phyloP scores from a whole-genome alignment of 2,888 invertebrate species.

The Priocnemis perturbator region DNA sequence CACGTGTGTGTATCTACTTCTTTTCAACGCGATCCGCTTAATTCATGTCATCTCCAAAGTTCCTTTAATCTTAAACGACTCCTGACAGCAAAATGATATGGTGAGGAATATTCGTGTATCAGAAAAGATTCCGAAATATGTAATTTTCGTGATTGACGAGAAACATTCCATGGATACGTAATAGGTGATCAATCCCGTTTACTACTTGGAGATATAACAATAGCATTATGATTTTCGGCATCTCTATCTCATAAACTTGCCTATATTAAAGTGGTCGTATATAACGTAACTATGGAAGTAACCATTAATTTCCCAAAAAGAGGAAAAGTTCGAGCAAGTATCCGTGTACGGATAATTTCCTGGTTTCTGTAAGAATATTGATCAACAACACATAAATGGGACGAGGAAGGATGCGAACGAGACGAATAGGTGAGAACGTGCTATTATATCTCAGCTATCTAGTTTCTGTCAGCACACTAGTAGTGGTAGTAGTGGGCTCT shows the following conservation, averaged over 20 bases:
- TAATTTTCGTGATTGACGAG: too few species aligned
- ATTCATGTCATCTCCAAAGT: not conserved
- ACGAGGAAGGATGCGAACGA: constrained; percentile 3
- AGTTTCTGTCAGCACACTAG: constrained; percentile 34
- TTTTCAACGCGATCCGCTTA: not conserved
- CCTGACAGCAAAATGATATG: not conserved
- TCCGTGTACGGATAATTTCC: not conserved
- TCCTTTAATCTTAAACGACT: constrained; percentile 5
- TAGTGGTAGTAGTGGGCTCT: constrained; percentile 13
- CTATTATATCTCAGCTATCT: constrained; percentile 25
- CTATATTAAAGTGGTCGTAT: too few species aligned
- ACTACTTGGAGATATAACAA: constrained; percentile 7
- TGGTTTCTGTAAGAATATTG: constrained; percentile 11
- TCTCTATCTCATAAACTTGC: too few species aligned
- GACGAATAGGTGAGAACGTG: constrained; percentile 12
- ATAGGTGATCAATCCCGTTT: not conserved
- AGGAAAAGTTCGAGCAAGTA: not conserved
- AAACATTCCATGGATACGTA: too few species aligned
- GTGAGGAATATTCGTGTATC: too few species aligned
- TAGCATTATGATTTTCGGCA: not conserved
- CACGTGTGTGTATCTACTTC: too few species aligned
- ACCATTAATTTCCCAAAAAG: not conserved
- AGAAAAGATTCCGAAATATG: too few species aligned
- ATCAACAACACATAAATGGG: constrained; percentile 2
- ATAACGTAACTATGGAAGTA: too few species aligned